Base-by-base conservation (phyloP, 2,113 vertebrate genomes). In the Hemiprocne comata region DNA sequence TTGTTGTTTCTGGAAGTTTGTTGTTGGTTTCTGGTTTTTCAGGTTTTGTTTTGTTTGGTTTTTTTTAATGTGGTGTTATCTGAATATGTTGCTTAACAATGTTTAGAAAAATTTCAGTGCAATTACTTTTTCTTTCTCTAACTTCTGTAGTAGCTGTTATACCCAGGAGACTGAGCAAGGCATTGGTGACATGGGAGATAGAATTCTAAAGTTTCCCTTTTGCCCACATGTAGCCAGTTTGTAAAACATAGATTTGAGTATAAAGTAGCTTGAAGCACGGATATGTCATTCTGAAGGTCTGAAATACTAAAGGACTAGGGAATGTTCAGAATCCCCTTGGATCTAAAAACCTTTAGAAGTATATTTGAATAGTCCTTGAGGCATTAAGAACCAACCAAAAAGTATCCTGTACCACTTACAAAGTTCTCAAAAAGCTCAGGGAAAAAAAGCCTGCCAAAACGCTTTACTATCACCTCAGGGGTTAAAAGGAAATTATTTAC, bases 401-500 rank as follows among this genome's bases (percentile, higher is more conserved):
- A 74, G 62, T 51, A 36, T 60, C 60, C 15, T 9, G 42, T 75
- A 40, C 57, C 91, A 90, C 69, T 83, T 90, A 60, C 40, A 67
- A 20, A 64, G 38, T 90, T 88, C 77, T 84, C 2, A 6, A 85
- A 95, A 96, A 97, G 29, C 72, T 65, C 57, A 57, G 76, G 95
- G 87, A 82, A 58, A 79, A 82, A 96, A 79, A 78, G 12, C 31
- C 88, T 95, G 78, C 67, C 87, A 85, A 97, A 97, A 73, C 50
- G 61, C 58, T 95, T 97, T 95, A 71, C 64, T 82, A 90, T 91
- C 83, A 87, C 64, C 67, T 76, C 57, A 84, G 91, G 17, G 31
- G 33, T 86, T 80, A 51, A 81, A 94, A 91, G 76, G 94, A 97
- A 96, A 95, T 91, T 38, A 75, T 94, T 97, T 96, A 96, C 90